Evolutionary conservation across 2,888 invertebrate species (phyloP).

Genomic region (Watsonalla cultraria): DNA sequence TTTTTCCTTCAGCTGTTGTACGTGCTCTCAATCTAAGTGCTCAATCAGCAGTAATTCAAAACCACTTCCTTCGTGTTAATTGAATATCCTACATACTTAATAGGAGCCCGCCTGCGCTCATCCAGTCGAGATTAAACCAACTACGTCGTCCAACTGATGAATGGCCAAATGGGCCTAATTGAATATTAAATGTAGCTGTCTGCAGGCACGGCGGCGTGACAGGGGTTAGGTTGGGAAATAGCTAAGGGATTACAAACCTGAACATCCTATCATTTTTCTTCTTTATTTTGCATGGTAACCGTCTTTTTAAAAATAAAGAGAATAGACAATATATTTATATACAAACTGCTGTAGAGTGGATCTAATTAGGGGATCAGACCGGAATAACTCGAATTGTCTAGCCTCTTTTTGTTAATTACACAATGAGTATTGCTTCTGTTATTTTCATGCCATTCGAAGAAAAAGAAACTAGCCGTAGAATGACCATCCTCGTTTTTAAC

Average conservation of each 20-base stretch:
- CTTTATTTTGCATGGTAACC: too few species aligned
- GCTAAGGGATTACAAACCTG: conserved; percentile 9
- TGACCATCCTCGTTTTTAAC: too few species aligned
- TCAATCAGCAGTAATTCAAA: background rate
- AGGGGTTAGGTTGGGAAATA: conserved; percentile 43
- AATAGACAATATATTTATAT: too few species aligned
- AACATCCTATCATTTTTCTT: background rate
- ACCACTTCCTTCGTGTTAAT: background rate
- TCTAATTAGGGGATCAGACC: too few species aligned
- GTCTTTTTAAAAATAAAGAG: too few species aligned
- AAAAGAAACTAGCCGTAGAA: too few species aligned
- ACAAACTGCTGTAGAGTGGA: too few species aligned
- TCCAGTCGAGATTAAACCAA: conserved; percentile 24
- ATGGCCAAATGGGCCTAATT: conserved; percentile 58
- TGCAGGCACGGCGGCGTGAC: conserved; percentile 39
- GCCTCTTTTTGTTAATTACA: too few species aligned
- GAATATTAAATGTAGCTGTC: conserved; percentile 60
- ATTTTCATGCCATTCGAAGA: too few species aligned
- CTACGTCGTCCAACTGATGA: conserved; percentile 39
- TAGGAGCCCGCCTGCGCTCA: conserved; percentile 10
- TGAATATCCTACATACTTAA: background rate
- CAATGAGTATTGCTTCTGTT: too few species aligned
- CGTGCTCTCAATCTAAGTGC: background rate
- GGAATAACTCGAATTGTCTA: too few species aligned
- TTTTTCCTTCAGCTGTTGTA: too few species aligned